Conservation (phyloP, 2,888 invertebrate species). For the Drosophila atripex region DNA sequence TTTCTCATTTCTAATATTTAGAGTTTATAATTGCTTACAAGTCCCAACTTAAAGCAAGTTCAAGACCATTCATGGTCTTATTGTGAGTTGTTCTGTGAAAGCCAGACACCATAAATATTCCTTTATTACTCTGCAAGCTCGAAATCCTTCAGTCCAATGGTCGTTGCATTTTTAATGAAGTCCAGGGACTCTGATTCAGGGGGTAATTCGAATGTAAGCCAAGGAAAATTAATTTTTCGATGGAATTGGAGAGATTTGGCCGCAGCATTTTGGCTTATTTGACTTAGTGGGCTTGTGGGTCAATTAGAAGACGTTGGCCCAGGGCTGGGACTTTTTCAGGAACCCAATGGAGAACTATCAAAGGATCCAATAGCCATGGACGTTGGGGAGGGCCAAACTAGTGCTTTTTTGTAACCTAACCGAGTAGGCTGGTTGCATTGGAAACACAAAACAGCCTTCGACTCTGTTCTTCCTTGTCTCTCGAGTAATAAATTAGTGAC, state of each 20-base stretch:
- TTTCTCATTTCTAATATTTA: no score
- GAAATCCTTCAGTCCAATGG: slow-evolving; percentile 12
- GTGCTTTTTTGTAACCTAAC: neutral
- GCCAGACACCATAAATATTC: slow-evolving; percentile 68
- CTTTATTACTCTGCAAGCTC: slow-evolving; percentile 69
- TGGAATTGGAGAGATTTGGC: neutral
- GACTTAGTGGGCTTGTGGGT: slow-evolving; percentile 26
- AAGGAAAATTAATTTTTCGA: slow-evolving; percentile 46
- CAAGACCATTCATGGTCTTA: neutral
- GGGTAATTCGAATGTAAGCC: slow-evolving; percentile 71
- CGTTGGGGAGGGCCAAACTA: no score
- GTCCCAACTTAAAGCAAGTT: no score
- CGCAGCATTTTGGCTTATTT: slow-evolving; percentile 25
- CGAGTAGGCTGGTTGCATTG: neutral
- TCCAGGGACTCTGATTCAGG: slow-evolving; percentile 1
- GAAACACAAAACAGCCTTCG: neutral
- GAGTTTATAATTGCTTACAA: no score
- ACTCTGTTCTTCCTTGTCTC: slow-evolving; percentile 3
- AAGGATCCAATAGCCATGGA: no score
- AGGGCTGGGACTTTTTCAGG: neutral
- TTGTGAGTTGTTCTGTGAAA: neutral
- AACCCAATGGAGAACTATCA: slow-evolving; percentile 5
- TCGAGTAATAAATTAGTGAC: slow-evolving; percentile 42
- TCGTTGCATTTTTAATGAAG: slow-evolving; percentile 58
- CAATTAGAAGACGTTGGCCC: slow-evolving; percentile 23